Evolutionary conservation across 1,140 invertebrate genomes (phyloP).

Genomic region (Drosophila simulans): DNA sequence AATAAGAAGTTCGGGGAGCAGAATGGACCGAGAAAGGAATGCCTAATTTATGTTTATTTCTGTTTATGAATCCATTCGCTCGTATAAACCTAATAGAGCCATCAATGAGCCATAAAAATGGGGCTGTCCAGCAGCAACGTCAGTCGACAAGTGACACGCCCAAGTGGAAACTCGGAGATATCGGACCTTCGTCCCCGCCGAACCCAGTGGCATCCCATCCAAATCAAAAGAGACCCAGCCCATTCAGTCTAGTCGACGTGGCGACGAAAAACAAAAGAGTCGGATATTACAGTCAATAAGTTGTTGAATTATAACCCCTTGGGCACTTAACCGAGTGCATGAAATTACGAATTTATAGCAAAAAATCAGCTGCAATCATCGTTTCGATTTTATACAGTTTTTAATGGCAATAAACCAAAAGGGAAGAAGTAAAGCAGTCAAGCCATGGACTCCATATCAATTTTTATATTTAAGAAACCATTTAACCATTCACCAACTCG

Average conservation of each 20-base stretch:
- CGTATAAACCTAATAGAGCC: conserved; percentile 79
- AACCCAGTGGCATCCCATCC: conserved; percentile 8
- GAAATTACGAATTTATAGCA: conserved; percentile 43
- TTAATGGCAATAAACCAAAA: conserved; percentile 29
- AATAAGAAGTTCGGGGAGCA: background rate
- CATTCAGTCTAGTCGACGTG: conserved; percentile 68
- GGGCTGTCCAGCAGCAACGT: conserved; percentile 29
- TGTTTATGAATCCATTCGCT: conserved; percentile 72
- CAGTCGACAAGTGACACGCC: conserved; percentile 27
- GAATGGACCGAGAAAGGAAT: conserved; percentile 19
- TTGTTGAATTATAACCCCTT: conserved; percentile 29
- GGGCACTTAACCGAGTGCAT: conserved; percentile 34
- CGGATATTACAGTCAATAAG: conserved; percentile 29
- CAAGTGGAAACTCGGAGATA: conserved; percentile 17
- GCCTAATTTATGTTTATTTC: conserved; percentile 78
- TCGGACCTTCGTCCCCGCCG: conserved; percentile 17
- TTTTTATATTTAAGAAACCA: background rate
- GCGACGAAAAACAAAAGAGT: conserved; percentile 45
- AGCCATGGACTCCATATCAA: conserved; percentile 7
- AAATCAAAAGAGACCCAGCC: conserved; percentile 37
- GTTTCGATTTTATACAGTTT: conserved; percentile 36
- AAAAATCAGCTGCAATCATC: conserved; percentile 45
- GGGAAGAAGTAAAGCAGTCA: background rate
- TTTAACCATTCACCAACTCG: background rate
- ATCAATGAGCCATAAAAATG: conserved; percentile 77